Evolutionary conservation across 1,140 invertebrate species (phyloP).

Genomic region (Sycobia sp.): DNA sequence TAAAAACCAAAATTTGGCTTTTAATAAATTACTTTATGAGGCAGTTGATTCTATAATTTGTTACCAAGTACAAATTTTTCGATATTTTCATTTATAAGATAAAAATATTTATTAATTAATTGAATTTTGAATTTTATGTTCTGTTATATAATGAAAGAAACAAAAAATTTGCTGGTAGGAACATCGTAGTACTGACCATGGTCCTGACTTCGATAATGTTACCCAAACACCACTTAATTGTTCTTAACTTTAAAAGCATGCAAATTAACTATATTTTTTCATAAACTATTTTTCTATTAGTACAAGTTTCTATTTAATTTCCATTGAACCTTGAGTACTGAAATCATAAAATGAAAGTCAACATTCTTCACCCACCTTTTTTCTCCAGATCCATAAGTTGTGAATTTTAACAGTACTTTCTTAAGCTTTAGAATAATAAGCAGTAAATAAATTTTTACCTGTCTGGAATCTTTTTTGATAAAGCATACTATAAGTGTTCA

Average conservation of each 20-base stretch:
- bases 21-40: neutral
- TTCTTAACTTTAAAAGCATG: slow-evolving; percentile 57
- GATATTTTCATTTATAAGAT: neutral
- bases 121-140: neutral
- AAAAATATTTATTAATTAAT: neutral
- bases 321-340: slow-evolving; percentile 32
- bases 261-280: slow-evolving; percentile 43
- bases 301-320: slow-evolving; percentile 39
- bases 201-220: slow-evolving; percentile 35
- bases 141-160: neutral
- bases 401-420: slow-evolving; percentile 25
- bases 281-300: slow-evolving; percentile 23
- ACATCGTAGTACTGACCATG: too few species aligned
- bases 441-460: slow-evolving; percentile 24
- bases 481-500: too few species aligned
- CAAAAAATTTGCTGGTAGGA: slow-evolving; percentile 14
- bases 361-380: slow-evolving; percentile 59
- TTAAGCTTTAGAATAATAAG: slow-evolving; percentile 34
- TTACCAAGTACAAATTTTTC: neutral
- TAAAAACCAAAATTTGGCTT: slow-evolving; percentile 15
- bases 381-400: slow-evolving; percentile 43
- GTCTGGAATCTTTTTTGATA: slow-evolving; percentile 17
- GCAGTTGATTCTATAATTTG: slow-evolving; percentile 1
- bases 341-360: slow-evolving; percentile 47
- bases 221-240: slow-evolving; percentile 54